A percentile compares a stretch with the other conserved stretches of the same genome.
These are phyloP conservation scores for Ferrisia virgata DNA, from an alignment of 2,888 invertebrate species.

Conservation along the genomic window DNA sequence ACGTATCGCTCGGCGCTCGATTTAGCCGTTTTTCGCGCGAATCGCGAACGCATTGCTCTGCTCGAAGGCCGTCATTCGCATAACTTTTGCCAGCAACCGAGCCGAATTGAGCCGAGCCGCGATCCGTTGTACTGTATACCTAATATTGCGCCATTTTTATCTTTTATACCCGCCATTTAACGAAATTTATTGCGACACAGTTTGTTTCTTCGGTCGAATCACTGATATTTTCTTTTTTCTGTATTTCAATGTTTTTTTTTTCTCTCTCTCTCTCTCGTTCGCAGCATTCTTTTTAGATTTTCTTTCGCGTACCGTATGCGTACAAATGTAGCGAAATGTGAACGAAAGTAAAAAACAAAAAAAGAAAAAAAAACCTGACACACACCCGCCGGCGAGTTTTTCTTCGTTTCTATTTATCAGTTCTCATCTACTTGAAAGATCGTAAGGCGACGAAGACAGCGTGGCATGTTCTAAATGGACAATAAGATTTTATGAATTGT, in stretches of 20 bases:
- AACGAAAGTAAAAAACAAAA: background rate
- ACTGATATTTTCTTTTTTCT: background rate
- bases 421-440: too few species aligned
- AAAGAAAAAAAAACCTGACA: too few species aligned
- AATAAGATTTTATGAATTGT: conserved; percentile 20
- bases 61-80: conserved; percentile 5
- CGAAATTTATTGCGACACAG: conserved; percentile 26
- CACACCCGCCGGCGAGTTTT: background rate
- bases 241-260: background rate
- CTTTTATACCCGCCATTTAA: conserved; percentile 30
- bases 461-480: background rate
- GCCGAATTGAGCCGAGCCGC: too few species aligned
- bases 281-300: too few species aligned
- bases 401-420: too few species aligned
- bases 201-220: conserved; percentile 30
- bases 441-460: background rate
- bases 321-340: background rate
- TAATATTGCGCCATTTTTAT: conserved; percentile 30
- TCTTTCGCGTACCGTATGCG: too few species aligned
- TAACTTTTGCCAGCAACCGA: background rate
- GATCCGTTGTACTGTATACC: background rate
- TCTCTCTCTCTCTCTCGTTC: background rate
- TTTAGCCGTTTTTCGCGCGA: conserved; percentile 24
- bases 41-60: conserved; percentile 12
- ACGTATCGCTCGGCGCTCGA: conserved; percentile 28